Evolutionary conservation across 2,113 vertebrate species (phyloP), one percentile per base, ranked within the genome.

Genomic region (Pogona vitticeps): DNA sequence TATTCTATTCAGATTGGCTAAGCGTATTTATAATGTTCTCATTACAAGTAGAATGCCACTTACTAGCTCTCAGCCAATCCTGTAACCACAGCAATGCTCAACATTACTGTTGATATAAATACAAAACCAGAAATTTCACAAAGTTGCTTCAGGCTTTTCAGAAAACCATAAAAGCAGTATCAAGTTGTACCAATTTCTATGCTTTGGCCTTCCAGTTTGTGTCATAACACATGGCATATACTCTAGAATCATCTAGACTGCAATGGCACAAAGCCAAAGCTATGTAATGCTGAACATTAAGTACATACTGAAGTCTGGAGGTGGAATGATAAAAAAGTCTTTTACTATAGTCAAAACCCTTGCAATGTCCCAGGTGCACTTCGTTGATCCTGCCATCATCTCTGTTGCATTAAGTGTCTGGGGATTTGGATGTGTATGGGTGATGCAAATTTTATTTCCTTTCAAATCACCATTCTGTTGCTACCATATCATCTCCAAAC

Each of bases 1-100:
- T 8, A 28, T 82, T 86, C n/a, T 80, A 14, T 59, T 85, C 83
- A 88, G 86, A 76, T 67, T 80, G 86, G 42, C 52, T 88, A 33
- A 56, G 68, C 83, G 18, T 83, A 28, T 20, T 0, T 85, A 14
- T 21, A 52, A 3, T 86, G 59, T 79, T 70, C 82, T 67, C 77
- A 76, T 79, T 86, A n/a, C 58, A n/a, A 26, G 46, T 89, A 82
- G 33, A 84, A 0, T 73, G 67, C 52, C 23, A 76, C 46, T n/a
- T 8, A 36, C 31, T 63, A 72, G 23, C 26, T 71, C 52, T 28
- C 33, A 91, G 1, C 3, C 31, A 71, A 0, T 33, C 14, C 65
- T 86, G 1, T 1, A 67, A 12, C 6, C 5, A 1, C 20, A 61
- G 40, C 68, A 36, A 46, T 80, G 31, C 63, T n/a, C 80, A 87